Evolutionary conservation across 2,797 vertebrate species (phyloP).

Genomic region (Acomys russatus): DNA sequence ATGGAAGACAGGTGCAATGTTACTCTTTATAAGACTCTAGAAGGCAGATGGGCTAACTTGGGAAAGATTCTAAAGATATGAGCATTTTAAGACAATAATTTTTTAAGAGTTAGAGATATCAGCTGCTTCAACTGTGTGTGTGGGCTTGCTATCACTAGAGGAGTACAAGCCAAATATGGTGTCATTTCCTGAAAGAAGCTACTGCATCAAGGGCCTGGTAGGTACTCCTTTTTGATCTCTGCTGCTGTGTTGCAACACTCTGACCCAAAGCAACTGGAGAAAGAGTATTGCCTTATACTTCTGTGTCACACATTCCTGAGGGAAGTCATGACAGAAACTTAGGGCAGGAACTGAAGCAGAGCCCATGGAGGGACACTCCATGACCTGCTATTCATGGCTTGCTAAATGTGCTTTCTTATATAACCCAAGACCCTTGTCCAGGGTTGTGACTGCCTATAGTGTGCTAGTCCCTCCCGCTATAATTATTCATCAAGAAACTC

Average conservation of each 20-base stretch:
- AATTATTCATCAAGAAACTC: neutral
- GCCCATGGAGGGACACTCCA: too few species aligned
- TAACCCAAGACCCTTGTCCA: neutral
- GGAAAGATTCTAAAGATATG: neutral
- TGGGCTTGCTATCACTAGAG: neutral
- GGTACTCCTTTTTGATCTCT: neutral
- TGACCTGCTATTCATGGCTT: neutral
- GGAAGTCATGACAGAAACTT: neutral
- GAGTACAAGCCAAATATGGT: neutral
- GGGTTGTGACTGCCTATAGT: neutral
- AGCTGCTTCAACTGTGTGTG: neutral
- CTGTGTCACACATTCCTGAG: neutral
- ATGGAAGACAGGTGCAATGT: neutral
- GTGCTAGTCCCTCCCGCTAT: neutral
- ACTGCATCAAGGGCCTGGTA: neutral
- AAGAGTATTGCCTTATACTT: neutral
- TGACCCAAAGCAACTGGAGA: too few species aligned
- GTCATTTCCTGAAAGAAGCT: neutral
- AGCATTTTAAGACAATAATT: neutral
- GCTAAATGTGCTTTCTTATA: neutral
- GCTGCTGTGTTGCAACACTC: neutral
- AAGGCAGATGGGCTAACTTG: neutral
- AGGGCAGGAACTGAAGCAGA: neutral
- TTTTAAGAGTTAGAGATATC: neutral
- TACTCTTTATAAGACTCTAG: neutral